Evolutionary conservation across 2,113 vertebrate species (phyloP).

Genomic region (Anarhynchus alexandrinus): DNA sequence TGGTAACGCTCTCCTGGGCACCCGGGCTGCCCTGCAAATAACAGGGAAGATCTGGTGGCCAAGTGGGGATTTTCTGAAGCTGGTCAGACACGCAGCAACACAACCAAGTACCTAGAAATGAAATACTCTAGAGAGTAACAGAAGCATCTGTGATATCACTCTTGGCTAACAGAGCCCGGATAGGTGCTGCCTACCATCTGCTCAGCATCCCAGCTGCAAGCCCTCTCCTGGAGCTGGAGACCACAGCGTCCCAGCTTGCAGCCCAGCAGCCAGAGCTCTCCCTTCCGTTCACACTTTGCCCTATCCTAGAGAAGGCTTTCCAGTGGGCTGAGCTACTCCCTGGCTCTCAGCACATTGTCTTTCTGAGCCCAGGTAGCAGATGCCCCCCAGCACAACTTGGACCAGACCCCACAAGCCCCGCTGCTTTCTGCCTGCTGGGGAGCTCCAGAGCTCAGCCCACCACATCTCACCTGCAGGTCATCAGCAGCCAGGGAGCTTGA

Average conservation of each 20-base stretch:
- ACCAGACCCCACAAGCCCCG: background rate
- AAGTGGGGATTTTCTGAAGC: background rate
- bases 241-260: background rate
- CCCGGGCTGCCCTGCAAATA: background rate
- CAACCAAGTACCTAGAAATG: background rate
- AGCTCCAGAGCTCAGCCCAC: background rate
- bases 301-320: background rate
- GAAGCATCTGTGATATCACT: background rate
- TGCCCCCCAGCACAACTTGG: background rate
- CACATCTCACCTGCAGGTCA: background rate
- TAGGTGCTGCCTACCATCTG: background rate
- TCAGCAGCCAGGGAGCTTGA: background rate
- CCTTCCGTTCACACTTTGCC: background rate
- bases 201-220: background rate
- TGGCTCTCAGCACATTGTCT: accelerated
- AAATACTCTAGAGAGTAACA: background rate
- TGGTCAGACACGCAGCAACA: background rate
- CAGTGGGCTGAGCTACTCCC: background rate
- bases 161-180: background rate
- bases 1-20: background rate
- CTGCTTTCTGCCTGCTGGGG: background rate
- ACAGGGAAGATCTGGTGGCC: background rate
- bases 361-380: too few species aligned
- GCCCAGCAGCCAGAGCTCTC: background rate
- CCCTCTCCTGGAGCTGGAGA: background rate